Conservation (phyloP, 1,140 invertebrate species). For the Drosophila lacertosa region DNA sequence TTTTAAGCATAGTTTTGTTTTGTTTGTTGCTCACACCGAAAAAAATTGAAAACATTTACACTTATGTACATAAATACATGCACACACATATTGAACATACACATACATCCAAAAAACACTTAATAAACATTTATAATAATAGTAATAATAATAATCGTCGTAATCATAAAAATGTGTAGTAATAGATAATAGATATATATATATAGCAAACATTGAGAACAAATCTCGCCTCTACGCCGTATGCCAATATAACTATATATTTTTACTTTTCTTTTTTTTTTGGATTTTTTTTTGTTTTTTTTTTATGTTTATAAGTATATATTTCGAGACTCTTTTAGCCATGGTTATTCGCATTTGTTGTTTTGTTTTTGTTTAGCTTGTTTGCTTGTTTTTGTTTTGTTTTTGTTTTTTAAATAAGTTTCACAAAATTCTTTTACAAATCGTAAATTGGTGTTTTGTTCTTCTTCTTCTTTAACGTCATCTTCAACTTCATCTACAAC, state of each 20-base stretch:
- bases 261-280: conserved; percentile 3
- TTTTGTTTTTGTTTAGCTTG: conserved; percentile 27
- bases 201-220: conserved; percentile 74
- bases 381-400: conserved; percentile 27
- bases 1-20: conserved; percentile 67
- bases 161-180: conserved; percentile 68
- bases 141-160: conserved; percentile 43
- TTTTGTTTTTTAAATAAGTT: conserved; percentile 59
- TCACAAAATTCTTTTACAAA: conserved; percentile 74
- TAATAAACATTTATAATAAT: conserved; percentile 76
- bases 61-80: conserved; percentile 69
- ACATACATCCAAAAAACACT: conserved; percentile 77
- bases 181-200: conserved; percentile 66
- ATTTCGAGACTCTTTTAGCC: conserved; percentile 78
- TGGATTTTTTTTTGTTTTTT: neutral
- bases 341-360: conserved; percentile 56
- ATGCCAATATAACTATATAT: conserved; percentile 37
- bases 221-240: conserved; percentile 28
- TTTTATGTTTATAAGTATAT: conserved; percentile 50
- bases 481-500: conserved; percentile 11
- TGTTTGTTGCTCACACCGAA: conserved; percentile 52
- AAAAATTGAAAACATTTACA: conserved; percentile 76
- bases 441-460: conserved; percentile 81
- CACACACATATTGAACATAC: conserved; percentile 68
- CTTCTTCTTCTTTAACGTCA: conserved; percentile 31